These are phyloP conservation scores for Neocrepidodera transversa DNA, from an alignment of 2,888 invertebrate genomes.

Conservation along the genomic window DNA sequence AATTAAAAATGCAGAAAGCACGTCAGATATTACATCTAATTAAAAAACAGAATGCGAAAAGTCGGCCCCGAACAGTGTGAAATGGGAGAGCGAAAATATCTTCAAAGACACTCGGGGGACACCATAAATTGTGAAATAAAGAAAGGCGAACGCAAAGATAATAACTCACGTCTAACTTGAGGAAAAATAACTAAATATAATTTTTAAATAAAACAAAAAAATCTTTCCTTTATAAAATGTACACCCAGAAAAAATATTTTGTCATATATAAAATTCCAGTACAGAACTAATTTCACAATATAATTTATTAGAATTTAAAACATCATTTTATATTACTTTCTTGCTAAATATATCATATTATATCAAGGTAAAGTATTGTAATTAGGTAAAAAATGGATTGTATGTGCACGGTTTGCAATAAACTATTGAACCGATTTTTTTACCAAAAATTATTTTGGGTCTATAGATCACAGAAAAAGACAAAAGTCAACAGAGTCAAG, in stretches of 20 bases:
- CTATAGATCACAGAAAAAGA: too few relatives aligned
- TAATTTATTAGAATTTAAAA: too few relatives aligned
- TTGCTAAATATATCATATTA: too few relatives aligned
- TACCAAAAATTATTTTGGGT: too few relatives aligned
- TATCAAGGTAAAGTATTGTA: too few relatives aligned
- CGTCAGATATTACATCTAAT: slow-evolving; percentile 51
- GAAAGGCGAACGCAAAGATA: slow-evolving; percentile 47
- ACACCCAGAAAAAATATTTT: slow-evolving; percentile 6
- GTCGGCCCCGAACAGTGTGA: slow-evolving; percentile 42
- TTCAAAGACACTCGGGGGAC: slow-evolving; percentile 50
- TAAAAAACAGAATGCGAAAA: slow-evolving; percentile 47
- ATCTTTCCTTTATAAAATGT: slow-evolving; percentile 47
- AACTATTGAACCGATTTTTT: too few relatives aligned
- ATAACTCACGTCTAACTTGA: slow-evolving; percentile 49
- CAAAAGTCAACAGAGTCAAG: too few relatives aligned
- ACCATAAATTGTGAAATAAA: slow-evolving; percentile 49
- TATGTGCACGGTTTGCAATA: too few relatives aligned
- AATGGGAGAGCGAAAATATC: slow-evolving; percentile 49
- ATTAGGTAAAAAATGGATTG: too few relatives aligned
- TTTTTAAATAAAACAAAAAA: slow-evolving; percentile 40
- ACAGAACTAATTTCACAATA: too few relatives aligned
- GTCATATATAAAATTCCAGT: too few relatives aligned
- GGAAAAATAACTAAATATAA: slow-evolving; percentile 50
- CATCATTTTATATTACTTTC: too few relatives aligned
- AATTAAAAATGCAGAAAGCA: slow-evolving; percentile 51